Conservation (phyloP, 2,888 invertebrate genomes). For the Osmoderma eremita region DNA sequence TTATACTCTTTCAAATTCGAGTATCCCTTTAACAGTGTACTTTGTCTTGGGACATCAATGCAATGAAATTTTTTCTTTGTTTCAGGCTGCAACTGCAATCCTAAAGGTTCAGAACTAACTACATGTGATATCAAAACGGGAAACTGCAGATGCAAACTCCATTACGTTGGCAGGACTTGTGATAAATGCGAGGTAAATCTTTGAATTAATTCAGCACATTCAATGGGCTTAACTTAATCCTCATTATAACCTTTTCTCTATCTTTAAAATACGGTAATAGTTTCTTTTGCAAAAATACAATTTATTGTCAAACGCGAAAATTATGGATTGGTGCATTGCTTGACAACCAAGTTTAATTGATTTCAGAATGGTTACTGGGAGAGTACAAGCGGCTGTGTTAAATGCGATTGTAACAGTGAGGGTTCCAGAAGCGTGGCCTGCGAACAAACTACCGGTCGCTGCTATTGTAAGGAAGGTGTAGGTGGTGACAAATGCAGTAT, state of each 20-base stretch:
- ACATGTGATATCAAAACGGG: conserved; percentile 82
- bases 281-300: too few species aligned
- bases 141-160: conserved; percentile 79
- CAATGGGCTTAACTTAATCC: not conserved
- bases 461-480: conserved; percentile 81
- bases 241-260: not conserved
- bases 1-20: too few species aligned
- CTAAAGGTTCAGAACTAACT: conserved; percentile 74
- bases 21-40: too few species aligned
- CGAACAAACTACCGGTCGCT: conserved; percentile 79
- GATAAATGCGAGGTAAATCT: conserved; percentile 77
- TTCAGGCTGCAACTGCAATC: conserved; percentile 87
- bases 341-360: too few species aligned
- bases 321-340: too few species aligned
- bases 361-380: conserved; percentile 81
- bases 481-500: conserved; percentile 77
- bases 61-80: conserved; percentile 57
- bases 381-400: conserved; percentile 77
- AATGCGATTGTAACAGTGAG: conserved; percentile 82
- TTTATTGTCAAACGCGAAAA: too few species aligned
- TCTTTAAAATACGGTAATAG: too few species aligned
- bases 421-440: conserved; percentile 77
- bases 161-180: conserved; percentile 79
- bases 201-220: not conserved
- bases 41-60: too few species aligned